A percentile compares a stretch with the other conserved stretches of the same genome.
These are phyloP conservation scores for Calidris pugnax DNA, from an alignment of 2,113 vertebrate species.

Conservation along the genomic window DNA sequence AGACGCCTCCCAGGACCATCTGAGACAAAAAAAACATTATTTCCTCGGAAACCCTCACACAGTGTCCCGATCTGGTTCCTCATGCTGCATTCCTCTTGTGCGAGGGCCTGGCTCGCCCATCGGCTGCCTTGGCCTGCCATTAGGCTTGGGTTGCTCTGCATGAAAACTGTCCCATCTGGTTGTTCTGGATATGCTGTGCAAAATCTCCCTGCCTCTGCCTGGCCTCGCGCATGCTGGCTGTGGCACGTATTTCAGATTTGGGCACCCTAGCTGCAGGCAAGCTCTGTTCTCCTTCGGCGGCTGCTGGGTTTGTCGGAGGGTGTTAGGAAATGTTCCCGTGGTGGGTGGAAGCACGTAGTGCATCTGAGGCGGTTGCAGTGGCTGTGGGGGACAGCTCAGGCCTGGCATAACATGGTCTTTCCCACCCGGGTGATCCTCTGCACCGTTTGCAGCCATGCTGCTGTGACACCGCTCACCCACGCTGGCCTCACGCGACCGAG, in stretches of 20 bases:
- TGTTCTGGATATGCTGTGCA: not conserved
- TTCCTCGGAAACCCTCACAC: not conserved
- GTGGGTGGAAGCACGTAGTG: not conserved
- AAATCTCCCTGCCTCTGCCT: not conserved
- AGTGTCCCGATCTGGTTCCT: not conserved
- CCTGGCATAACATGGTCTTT: not conserved
- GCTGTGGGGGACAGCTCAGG: not conserved
- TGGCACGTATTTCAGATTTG: slow-evolving; percentile 21
- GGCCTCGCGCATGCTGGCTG: not conserved
- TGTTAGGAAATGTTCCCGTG: not conserved
- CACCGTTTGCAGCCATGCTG: not conserved
- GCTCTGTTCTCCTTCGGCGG: not conserved
- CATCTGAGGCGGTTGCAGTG: not conserved
- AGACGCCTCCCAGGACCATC: not conserved
- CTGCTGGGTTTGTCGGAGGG: not conserved
- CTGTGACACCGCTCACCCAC: not conserved
- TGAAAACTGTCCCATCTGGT: not conserved
- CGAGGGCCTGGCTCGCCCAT: accelerated
- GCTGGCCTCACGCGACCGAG: accelerated
- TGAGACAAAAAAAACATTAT: not conserved
- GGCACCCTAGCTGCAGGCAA: slow-evolving; percentile 47
- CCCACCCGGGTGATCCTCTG: not conserved
- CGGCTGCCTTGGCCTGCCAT: not conserved
- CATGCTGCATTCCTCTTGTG: not conserved
- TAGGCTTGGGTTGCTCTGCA: not conserved